Conservation (phyloP, 1,140 invertebrate species). For the Campodea augens region DNA sequence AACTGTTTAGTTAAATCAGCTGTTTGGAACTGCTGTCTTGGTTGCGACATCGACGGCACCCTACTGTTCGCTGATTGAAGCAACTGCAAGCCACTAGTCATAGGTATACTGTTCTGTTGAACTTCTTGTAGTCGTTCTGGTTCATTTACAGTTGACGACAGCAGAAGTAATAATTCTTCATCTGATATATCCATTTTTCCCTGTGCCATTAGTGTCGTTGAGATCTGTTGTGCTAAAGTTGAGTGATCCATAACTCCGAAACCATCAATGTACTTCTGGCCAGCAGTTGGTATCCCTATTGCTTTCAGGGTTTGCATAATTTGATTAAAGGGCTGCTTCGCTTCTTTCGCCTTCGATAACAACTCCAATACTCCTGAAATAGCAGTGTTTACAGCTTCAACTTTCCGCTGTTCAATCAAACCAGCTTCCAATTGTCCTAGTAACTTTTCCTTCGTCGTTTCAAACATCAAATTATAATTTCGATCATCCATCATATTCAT, state of each 20-base stretch:
- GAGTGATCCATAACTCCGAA: constrained; percentile 45
- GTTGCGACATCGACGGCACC: neutral
- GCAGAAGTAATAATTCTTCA: constrained; percentile 49
- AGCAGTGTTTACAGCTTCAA: neutral
- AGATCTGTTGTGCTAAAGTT: constrained; percentile 53
- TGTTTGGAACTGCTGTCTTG: neutral
- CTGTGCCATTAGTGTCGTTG: constrained; percentile 48
- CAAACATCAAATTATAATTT: constrained; percentile 48
- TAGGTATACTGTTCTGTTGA: constrained; percentile 2
- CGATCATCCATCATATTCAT: constrained; percentile 47
- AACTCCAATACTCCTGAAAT: neutral
- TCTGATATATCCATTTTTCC: constrained; percentile 55
- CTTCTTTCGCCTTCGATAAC: neutral
- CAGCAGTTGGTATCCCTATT: constrained; percentile 14
- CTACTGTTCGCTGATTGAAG: neutral
- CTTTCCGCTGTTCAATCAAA: constrained; percentile 32
- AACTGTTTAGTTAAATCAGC: neutral
- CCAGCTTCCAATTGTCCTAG: constrained; percentile 59
- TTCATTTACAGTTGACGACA: constrained; percentile 40
- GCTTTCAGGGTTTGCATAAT: neutral
- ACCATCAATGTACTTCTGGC: constrained; percentile 37
- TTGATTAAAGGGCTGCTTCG: neutral
- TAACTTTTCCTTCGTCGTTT: constrained; percentile 65
- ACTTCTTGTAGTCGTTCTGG: neutral
- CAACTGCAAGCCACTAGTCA: neutral